Percentiles rank a stretch among this genome's conserved stretches.
These are phyloP conservation scores for Ageneiosus marmoratus DNA, from an alignment of 2,113 vertebrate species.

Conservation along the genomic window DNA sequence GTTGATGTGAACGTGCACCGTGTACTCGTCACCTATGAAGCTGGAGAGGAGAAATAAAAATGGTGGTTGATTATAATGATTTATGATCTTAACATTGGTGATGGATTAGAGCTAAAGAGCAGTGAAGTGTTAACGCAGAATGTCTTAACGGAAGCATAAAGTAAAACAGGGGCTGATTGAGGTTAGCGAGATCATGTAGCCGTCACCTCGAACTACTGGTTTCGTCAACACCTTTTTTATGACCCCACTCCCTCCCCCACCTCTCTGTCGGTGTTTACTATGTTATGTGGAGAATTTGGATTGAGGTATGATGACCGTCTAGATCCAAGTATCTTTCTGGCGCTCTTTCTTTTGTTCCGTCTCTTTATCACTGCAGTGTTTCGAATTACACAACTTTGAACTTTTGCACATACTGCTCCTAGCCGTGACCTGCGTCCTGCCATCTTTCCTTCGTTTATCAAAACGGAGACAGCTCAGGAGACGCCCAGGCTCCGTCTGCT, in stretches of 20 bases:
- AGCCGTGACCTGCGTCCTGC: not conserved
- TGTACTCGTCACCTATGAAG: slow-evolving; percentile 80
- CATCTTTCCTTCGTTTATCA: slow-evolving; percentile 11
- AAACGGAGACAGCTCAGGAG: slow-evolving; percentile 26
- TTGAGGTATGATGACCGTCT: not conserved
- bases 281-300: slow-evolving; percentile 15
- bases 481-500: slow-evolving; percentile 45
- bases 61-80: not conserved
- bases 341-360: not conserved
- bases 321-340: too few relatives aligned
- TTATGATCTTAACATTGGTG: not conserved
- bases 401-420: not conserved
- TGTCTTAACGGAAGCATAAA: too few relatives aligned
- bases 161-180: not conserved
- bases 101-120: not conserved
- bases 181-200: not conserved
- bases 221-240: slow-evolving; percentile 20
- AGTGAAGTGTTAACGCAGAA: not conserved
- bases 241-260: not conserved
- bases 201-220: slow-evolving; percentile 23
- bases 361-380: not conserved
- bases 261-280: not conserved
- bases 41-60: slow-evolving; percentile 62
- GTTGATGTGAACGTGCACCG: slow-evolving; percentile 81
- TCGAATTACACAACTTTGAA: not conserved